Evolutionary conservation across 2,888 invertebrate genomes (phyloP).

Genomic region (Artemia sp.): DNA sequence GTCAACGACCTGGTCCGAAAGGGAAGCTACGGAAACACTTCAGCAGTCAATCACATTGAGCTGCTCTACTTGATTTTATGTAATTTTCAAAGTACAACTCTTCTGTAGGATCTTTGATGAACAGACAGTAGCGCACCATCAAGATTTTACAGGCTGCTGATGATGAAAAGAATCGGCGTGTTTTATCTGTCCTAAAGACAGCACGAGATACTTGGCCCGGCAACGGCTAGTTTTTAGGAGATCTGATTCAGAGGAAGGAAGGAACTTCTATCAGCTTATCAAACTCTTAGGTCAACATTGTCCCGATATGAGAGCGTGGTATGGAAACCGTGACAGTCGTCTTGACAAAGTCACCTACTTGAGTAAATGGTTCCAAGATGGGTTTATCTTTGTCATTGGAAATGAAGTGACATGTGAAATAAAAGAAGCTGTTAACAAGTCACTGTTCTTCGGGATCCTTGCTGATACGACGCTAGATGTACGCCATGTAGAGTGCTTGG

Average conservation of each 20-base stretch:
- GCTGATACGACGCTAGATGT: background rate
- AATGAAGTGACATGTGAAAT: background rate
- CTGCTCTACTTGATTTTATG: conserved; percentile 13
- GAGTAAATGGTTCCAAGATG: background rate
- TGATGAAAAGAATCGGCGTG: background rate
- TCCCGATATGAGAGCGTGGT: background rate
- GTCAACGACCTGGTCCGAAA: background rate
- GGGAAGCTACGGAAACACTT: conserved; percentile 16
- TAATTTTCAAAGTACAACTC: background rate
- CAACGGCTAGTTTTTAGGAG: background rate
- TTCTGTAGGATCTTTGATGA: too few relatives aligned
- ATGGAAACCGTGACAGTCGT: background rate
- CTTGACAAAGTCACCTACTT: background rate
- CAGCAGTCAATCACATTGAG: conserved; percentile 4
- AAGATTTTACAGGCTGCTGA: background rate
- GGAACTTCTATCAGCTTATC: background rate
- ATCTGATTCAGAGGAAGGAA: background rate
- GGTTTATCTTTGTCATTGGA: background rate
- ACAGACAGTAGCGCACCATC: too few relatives aligned
- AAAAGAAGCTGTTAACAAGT: conserved; percentile 4
- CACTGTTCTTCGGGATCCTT: background rate
- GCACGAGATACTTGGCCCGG: too few relatives aligned
- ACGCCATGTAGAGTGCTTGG: too few relatives aligned
- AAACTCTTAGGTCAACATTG: background rate
- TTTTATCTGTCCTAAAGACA: conserved; percentile 1